Percentiles rank a stretch among this genome's conserved stretches.
Conservation (phyloP, 2,797 vertebrate genomes). For the Liasis olivaceus region DNA sequence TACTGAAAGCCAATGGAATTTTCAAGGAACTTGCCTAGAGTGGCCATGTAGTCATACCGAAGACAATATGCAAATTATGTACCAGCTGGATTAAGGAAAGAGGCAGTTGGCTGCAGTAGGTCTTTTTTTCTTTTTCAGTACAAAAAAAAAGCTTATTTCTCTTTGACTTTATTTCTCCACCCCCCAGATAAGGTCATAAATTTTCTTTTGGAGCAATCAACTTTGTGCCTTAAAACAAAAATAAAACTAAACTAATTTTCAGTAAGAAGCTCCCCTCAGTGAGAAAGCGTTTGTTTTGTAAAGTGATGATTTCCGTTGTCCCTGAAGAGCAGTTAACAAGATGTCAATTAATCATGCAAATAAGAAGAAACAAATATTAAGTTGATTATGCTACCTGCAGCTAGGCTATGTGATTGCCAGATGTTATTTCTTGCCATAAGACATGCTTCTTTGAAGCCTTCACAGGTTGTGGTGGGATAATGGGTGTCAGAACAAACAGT, state of each 20-base stretch:
- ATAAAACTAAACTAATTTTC: constrained; percentile 33
- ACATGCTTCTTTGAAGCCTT: constrained; percentile 16
- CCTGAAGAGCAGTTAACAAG: constrained; percentile 57
- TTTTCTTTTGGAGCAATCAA: accelerated
- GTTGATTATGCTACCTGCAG: constrained; percentile 46
- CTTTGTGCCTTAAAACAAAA: neutral
- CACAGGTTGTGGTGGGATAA: neutral
- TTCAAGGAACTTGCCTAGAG: neutral
- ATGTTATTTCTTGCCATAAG: constrained; percentile 2
- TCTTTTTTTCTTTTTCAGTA: neutral
- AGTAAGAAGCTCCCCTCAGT: constrained; percentile 29
- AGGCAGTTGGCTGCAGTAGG: neutral
- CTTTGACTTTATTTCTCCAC: neutral
- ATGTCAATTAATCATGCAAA: constrained; percentile 68
- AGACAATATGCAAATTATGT: neutral
- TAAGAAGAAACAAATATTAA: constrained; percentile 39
- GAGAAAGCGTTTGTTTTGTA: constrained; percentile 38
- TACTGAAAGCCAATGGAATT: neutral
- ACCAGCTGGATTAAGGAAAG: neutral
- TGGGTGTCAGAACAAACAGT: neutral
- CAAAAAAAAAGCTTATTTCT: neutral
- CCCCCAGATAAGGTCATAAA: neutral
- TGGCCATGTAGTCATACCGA: neutral
- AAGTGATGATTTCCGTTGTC: constrained; percentile 17
- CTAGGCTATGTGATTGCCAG: constrained; percentile 24